Conservation (phyloP, 2,797 vertebrate species). For the Coregonus ussuriensis region DNA sequence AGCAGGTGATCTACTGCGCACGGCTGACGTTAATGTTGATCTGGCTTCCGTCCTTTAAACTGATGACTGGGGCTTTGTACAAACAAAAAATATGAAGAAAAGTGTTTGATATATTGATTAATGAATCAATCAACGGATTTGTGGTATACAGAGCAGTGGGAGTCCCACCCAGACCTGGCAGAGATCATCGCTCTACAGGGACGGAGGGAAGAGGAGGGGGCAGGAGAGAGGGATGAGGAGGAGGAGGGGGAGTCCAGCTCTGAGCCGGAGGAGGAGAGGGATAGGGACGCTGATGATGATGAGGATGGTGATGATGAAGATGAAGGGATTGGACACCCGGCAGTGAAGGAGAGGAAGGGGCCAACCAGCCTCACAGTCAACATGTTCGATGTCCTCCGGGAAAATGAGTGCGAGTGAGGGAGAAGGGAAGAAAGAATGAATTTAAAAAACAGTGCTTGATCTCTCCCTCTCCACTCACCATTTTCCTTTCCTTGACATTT, state of each 20-base stretch:
- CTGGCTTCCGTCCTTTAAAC: background rate
- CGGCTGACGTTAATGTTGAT: background rate
- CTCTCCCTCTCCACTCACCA: constrained; percentile 7
- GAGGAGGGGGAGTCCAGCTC: constrained; percentile 83
- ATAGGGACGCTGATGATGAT: constrained; percentile 83
- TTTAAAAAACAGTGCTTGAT: constrained; percentile 15
- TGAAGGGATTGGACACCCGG: constrained; percentile 53
- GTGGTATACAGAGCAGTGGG: constrained; percentile 78
- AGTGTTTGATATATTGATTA: background rate
- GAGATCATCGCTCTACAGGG: constrained; percentile 84
- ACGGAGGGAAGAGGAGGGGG: constrained; percentile 58
- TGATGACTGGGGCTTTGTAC: background rate
- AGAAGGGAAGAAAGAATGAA: background rate
- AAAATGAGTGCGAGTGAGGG: constrained; percentile 77
- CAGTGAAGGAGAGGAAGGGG: constrained; percentile 33
- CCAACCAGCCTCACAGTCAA: constrained; percentile 67
- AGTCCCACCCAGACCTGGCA: constrained; percentile 80
- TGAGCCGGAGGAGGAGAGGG: constrained; percentile 85
- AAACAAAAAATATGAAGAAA: background rate
- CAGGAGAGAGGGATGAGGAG: constrained; percentile 66
- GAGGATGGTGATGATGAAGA: constrained; percentile 81
- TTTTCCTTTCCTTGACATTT: background rate
- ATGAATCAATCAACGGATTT: background rate
- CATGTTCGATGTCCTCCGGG: constrained; percentile 77
- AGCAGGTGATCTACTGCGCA: too few species aligned